Evolutionary conservation across 2,888 invertebrate genomes (phyloP).

Genomic region (Drosophila tripunctata): DNA sequence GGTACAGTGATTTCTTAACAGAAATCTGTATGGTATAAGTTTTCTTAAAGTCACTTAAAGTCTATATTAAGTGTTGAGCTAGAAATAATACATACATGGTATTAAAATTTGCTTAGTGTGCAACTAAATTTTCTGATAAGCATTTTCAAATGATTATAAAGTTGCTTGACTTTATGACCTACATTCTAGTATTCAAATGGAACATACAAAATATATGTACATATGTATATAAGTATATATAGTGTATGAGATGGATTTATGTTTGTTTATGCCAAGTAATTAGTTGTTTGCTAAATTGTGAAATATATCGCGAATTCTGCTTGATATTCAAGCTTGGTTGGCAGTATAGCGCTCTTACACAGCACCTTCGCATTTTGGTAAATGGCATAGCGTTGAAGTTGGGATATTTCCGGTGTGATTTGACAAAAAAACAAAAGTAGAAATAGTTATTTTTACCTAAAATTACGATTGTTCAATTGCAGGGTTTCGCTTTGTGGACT

Average conservation of each 20-base stretch:
- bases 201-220: neutral
- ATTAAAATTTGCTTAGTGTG: neutral
- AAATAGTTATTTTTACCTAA: neutral
- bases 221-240: neutral
- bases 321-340: neutral
- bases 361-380: neutral
- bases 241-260: too few relatives aligned
- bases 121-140: slow-evolving; percentile 34
- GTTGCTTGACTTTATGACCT: slow-evolving; percentile 47
- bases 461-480: slow-evolving; percentile 7
- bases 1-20: too few relatives aligned
- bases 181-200: slow-evolving; percentile 18
- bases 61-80: too few relatives aligned
- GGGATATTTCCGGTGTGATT: neutral
- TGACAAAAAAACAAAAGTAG: neutral
- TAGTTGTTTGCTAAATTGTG: neutral
- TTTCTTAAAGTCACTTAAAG: too few relatives aligned
- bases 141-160: slow-evolving; percentile 25
- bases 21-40: too few relatives aligned
- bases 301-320: too few relatives aligned
- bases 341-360: too few relatives aligned
- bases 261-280: too few relatives aligned
- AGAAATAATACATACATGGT: neutral
- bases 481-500: slow-evolving; percentile 6
- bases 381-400: neutral